Percentiles rank a stretch among this genome's conserved stretches.
phyloP scores from a whole-genome alignment of 2,113 vertebrate species.

The Aegotheles bennettii region DNA sequence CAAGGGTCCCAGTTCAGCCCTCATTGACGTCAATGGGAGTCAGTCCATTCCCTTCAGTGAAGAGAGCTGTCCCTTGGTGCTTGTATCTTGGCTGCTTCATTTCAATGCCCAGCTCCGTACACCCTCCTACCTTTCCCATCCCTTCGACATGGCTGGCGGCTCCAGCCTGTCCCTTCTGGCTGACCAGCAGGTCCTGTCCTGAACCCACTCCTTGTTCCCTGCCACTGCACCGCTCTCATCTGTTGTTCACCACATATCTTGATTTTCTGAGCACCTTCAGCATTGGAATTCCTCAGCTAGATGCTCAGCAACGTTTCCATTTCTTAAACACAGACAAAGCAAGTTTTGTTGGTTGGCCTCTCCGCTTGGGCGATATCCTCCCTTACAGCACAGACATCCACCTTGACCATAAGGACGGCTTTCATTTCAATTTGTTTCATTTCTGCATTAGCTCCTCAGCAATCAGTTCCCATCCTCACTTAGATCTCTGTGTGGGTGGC shows the following conservation, averaged over 20 bases:
- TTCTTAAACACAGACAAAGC: neutral
- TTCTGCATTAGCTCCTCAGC: neutral
- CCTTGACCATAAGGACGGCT: neutral
- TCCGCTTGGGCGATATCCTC: neutral
- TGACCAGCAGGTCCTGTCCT: neutral
- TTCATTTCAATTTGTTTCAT: neutral
- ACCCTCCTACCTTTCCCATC: conserved; percentile 20
- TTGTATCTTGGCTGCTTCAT: neutral
- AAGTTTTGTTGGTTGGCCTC: neutral
- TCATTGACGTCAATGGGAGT: conserved; percentile 67
- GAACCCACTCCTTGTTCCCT: neutral
- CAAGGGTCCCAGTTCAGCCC: conserved; percentile 62
- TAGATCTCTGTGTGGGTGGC: neutral
- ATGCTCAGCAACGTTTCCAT: neutral
- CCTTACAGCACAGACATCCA: neutral
- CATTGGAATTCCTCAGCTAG: neutral
- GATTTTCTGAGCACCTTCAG: neutral
- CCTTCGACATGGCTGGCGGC: neutral
- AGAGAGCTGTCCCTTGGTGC: conserved; percentile 21
- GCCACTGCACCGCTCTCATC: fast-evolving
- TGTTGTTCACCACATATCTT: neutral
- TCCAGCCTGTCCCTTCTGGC: neutral
- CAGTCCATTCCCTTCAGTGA: conserved; percentile 48
- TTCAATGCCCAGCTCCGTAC: neutral
- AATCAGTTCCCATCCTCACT: neutral